Conservation (phyloP, 2,888 invertebrate species). For the Phengaris arion region DNA sequence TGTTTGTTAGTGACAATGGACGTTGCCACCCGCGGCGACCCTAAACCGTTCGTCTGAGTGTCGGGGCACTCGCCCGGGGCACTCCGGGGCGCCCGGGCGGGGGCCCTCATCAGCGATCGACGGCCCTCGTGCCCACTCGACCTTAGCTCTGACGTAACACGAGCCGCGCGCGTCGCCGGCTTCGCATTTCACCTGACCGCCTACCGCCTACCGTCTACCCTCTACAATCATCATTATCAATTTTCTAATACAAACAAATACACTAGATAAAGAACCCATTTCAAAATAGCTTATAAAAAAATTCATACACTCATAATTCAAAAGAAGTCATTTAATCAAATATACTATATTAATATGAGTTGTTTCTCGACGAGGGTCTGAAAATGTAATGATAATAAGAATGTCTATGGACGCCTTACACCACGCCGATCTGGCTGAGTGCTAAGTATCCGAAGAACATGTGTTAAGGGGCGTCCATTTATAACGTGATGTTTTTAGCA, state of each 20-base stretch:
- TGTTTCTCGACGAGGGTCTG: too few species aligned
- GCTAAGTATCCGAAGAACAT: too few species aligned
- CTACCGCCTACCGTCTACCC: not conserved
- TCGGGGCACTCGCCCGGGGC: constrained; percentile 1
- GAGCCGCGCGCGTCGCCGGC: constrained; percentile 35
- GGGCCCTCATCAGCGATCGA: constrained; percentile 44
- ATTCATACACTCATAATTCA: too few species aligned
- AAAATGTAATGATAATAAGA: too few species aligned
- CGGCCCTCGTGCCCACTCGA: constrained; percentile 44
- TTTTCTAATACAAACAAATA: not conserved
- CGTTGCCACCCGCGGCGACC: not conserved
- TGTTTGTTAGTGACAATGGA: not conserved
- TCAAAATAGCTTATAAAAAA: too few species aligned
- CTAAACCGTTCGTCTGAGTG: constrained; percentile 24
- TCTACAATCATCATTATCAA: not conserved
- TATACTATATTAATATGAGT: too few species aligned
- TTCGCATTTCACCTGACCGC: constrained; percentile 31
- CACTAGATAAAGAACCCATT: too few species aligned
- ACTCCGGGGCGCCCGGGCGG: constrained; percentile 16
- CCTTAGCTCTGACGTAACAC: constrained; percentile 40
- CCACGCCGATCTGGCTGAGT: too few species aligned
- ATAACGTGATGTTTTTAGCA: too few species aligned
- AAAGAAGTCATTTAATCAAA: too few species aligned
- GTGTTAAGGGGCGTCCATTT: too few species aligned
- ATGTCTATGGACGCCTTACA: too few species aligned